These are phyloP conservation scores for Exocentrus adspersus DNA, from an alignment of 2,888 invertebrate genomes.

Conservation along the genomic window DNA sequence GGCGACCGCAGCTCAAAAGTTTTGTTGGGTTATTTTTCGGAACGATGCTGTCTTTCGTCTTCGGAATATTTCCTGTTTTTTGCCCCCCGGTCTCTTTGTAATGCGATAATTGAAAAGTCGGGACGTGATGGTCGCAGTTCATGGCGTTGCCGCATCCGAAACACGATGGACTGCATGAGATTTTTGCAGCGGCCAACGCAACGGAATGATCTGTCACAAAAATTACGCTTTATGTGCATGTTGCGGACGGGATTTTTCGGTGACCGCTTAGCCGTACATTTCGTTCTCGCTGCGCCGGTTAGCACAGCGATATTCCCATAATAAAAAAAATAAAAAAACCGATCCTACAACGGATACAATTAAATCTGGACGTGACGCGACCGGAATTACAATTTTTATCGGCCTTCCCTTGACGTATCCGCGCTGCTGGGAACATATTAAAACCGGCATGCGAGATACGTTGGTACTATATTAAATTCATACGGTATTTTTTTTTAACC, in stretches of 20 bases:
- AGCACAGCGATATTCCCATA: background rate
- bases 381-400: slow-evolving; percentile 8
- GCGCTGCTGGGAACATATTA: background rate
- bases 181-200: background rate
- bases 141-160: background rate
- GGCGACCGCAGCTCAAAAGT: background rate
- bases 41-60: background rate
- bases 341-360: slow-evolving; percentile 3
- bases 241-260: slow-evolving; percentile 8
- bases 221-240: slow-evolving; percentile 14
- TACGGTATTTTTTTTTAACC: background rate
- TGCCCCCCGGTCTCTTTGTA: background rate
- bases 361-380: background rate
- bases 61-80: background rate
- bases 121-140: background rate
- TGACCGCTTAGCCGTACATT: background rate
- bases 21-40: background rate
- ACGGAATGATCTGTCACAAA: slow-evolving; percentile 16
- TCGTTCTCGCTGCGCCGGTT: background rate
- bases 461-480: background rate
- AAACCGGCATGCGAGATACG: background rate
- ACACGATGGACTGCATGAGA: too few species aligned
- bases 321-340: background rate
- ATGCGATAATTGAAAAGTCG: background rate
- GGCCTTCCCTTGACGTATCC: background rate